phyloP scores from a whole-genome alignment of 1,140 invertebrate species.

The Drosophila cardini region DNA sequence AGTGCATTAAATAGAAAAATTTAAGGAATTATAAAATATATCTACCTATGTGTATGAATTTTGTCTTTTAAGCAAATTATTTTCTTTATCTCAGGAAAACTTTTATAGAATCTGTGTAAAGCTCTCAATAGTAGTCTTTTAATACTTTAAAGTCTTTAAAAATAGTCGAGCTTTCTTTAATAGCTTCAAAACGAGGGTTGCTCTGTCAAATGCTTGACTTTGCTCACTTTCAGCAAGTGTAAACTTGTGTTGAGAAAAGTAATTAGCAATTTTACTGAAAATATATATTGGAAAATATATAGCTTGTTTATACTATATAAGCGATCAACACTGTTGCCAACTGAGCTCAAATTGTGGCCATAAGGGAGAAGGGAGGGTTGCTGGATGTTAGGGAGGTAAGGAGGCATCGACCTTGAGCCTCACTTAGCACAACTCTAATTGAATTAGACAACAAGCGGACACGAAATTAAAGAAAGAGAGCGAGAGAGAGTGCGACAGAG shows the following conservation, averaged over 20 bases:
- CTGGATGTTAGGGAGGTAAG: not conserved
- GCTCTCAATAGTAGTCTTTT: too few relatives aligned
- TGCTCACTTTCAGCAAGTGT: not conserved
- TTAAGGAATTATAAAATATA: too few relatives aligned
- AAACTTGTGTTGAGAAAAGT: not conserved
- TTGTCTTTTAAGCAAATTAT: too few relatives aligned
- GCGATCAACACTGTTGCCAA: constrained; percentile 4
- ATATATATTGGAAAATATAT: constrained; percentile 9
- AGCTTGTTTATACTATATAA: not conserved
- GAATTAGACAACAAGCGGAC: constrained; percentile 65
- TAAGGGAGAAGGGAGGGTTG: constrained; percentile 3
- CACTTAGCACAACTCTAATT: constrained; percentile 81
- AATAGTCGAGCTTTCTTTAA: too few relatives aligned
- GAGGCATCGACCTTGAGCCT: constrained; percentile 59
- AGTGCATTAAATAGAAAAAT: too few relatives aligned
- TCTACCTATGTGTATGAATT: too few relatives aligned
- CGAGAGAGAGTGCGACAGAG: constrained; percentile 1
- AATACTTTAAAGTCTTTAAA: too few relatives aligned
- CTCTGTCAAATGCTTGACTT: not conserved
- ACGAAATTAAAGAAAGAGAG: constrained; percentile 26
- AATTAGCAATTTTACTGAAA: constrained; percentile 23
- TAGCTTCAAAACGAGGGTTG: too few relatives aligned
- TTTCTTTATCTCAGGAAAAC: too few relatives aligned
- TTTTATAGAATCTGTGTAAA: too few relatives aligned
- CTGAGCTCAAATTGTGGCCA: constrained; percentile 12